Evolutionary conservation across 2,113 vertebrate genomes (phyloP).

Genomic region (Dicaeum eximium): DNA sequence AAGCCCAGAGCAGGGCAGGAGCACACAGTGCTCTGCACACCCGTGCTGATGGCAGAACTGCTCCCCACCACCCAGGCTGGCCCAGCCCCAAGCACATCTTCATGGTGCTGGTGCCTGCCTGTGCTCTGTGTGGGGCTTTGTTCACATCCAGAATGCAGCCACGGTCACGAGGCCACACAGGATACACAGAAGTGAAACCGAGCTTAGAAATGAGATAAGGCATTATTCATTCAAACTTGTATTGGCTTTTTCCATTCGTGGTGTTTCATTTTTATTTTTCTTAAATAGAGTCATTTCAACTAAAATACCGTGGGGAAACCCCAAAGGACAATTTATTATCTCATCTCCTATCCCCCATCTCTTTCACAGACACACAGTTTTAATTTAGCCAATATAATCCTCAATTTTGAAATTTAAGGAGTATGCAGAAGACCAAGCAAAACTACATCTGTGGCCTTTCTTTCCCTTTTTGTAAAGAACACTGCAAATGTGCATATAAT

Average conservation of each 20-base stretch:
- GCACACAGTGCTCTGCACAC: background rate
- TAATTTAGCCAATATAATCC: background rate
- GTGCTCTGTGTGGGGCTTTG: background rate
- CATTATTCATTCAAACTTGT: background rate
- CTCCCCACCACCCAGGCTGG: background rate
- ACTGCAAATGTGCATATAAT: accelerated
- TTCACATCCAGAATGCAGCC: background rate
- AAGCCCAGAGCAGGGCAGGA: background rate
- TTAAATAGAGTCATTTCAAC: background rate
- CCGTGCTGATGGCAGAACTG: accelerated
- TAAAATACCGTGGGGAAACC: background rate
- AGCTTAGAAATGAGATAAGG: background rate
- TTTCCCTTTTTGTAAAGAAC: background rate
- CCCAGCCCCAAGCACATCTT: background rate
- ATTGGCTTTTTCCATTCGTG: background rate
- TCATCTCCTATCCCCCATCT: background rate
- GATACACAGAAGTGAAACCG: background rate
- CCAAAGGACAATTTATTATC: background rate
- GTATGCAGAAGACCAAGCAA: background rate
- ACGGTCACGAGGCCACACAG: background rate
- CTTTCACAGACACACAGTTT: background rate
- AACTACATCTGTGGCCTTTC: background rate
- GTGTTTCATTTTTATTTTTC: background rate
- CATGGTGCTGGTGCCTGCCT: background rate
- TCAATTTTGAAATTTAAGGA: background rate